Evolutionary conservation across 2,888 invertebrate species (phyloP), one percentile per base, ranked within the genome.

Genomic region (Operophtera brumata): DNA sequence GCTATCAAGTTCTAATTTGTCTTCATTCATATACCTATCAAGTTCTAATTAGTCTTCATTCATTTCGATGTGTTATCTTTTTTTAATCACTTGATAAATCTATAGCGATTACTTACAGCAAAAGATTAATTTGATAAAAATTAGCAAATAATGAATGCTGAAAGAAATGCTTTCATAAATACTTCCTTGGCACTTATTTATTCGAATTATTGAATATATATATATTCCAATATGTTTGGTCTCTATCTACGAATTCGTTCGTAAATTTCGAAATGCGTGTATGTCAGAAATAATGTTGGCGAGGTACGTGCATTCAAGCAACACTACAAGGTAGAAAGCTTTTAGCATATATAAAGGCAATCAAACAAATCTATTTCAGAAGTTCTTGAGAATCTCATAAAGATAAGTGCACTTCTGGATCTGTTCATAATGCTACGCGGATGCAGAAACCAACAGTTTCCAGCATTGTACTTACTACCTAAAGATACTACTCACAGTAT

Each of bases 311-410:
- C 37, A 30, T 41, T 42, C 9, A 32, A 44, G 42, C 41, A 39
- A n/a, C n/a, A n/a, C n/a, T n/a, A n/a, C 37, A 44, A 30, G 25
- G 6, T 34, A 44, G 28, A 36, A 28, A 53, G 41, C 35, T 57
- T 50, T 53, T 44, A 50, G 30, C 6, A 40, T 35, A 32, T 46
- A 20, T 36, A 39, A 36, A 41, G n/a, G 39, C 49, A 54, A 53
- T 53, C 30, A 53, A 64, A 52, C 30, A 53, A 64, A 52, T 54
- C 59, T 59, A 62, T 64, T 59, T 50, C 34, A 11, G 47, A 57
- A 41, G 45, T 58, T 57, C 57, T 57, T 59, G 54, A 46, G 50
- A 47, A 46, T 52, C 40, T 59, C 55, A 45, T 62, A 60, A 58
- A 60, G 54, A 54, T 64, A 57, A 62, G 57, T 54, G 57, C 54